phyloP scores from a whole-genome alignment of 2,113 vertebrate species.

The Morphnarchus princeps region DNA sequence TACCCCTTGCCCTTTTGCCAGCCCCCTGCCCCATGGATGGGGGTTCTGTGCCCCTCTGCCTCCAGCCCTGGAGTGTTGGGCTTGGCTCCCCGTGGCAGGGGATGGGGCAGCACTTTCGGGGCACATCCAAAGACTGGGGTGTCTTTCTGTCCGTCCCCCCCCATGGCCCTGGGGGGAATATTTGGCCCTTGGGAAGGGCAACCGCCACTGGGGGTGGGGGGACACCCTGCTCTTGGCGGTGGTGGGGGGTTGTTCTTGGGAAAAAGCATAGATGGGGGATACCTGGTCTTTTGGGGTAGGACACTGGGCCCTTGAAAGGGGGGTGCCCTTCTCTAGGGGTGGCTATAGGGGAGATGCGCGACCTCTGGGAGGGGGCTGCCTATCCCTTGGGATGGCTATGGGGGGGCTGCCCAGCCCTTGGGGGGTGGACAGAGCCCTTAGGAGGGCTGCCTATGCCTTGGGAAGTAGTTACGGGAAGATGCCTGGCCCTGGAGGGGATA shows the following conservation, averaged over 20 bases:
- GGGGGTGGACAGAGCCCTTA: not conserved
- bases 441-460: not conserved
- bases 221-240: rapidly evolving
- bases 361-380: not conserved
- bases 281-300: not conserved
- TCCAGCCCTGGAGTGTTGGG: not conserved
- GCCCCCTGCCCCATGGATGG: not conserved
- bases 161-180: not conserved
- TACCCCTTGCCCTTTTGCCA: not conserved
- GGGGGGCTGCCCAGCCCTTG: not conserved
- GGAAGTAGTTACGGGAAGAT: not conserved
- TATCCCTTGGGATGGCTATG: not conserved
- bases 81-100: not conserved
- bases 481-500: not conserved
- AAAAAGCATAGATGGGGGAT: not conserved
- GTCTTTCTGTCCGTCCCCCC: not conserved
- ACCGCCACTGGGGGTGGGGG: rapidly evolving
- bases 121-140: not conserved
- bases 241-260: not conserved
- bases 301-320: not conserved
- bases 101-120: rapidly evolving
- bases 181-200: not conserved
- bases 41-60: not conserved
- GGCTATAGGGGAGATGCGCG: too few species aligned
- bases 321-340: not conserved